Base-by-base conservation (phyloP, 2,113 vertebrate genomes). In the Equus quagga region DNA sequence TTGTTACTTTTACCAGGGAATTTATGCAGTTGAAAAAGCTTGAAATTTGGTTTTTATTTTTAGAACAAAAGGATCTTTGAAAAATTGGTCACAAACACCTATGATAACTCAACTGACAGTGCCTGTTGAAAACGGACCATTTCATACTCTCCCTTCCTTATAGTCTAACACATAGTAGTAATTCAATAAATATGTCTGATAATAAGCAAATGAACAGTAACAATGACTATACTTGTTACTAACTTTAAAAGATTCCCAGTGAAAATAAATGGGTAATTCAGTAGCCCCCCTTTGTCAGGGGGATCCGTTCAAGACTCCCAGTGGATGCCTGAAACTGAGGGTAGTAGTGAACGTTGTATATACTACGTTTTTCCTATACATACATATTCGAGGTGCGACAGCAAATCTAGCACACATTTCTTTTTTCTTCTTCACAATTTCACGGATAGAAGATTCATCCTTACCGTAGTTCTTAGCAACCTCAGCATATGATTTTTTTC, bases 21-120 rank as follows among this genome's bases (percentile, higher is more conserved):
- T 92, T 56, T 51, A 91, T n/a, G 33, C 23, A 79, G 33, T 13
- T 82, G 49, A 69, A 91, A 96, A 95, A n/a, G 14, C 46, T 91
- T 84, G 36, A 91, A 79, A 21, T 44, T 6, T 88, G 8, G 0
- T 65, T 93, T 94, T 97, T 70, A 91, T 73, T 84, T 97, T 78
- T 44, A 54, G 31, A 64, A 81, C 6, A 91, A 49, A 97, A 73
- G 6, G 24, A 67, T n/a, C 91, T 94, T 80, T 58, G 56, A 92
- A 91, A 90, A 89, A 79, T 14, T 62, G 28, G 79, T 78, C 23
- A 3, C 41, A 91, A 93, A 76, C 65, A 92, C 44, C n/a, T 81
- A 67, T 73, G 62, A 46, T 41, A n/a, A 44, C 31, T 65, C 49
- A 51, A 86, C 11, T 56, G n/a, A 41, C 13, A 49, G n/a, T 28